A percentile compares a stretch with the other conserved stretches of the same genome.
Evolutionary conservation across 2,888 invertebrate genomes (phyloP).

Genomic region (Mythimna lalbum): DNA sequence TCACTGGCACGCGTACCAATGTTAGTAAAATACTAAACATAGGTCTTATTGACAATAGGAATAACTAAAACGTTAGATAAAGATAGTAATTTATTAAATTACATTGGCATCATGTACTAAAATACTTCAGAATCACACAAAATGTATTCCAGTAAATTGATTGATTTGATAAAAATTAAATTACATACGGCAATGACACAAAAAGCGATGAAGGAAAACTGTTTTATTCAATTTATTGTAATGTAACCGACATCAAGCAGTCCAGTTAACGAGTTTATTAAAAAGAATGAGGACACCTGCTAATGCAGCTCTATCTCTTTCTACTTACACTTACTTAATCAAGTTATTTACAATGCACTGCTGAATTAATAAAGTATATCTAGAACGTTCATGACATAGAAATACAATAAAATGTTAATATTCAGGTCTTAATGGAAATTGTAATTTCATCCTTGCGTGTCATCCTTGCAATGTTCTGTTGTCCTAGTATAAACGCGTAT

Average conservation of each 20-base stretch:
- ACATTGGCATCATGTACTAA: too few relatives aligned
- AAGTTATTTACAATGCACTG: constrained; percentile 35
- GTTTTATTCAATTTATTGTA: constrained; percentile 31
- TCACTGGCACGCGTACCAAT: too few relatives aligned
- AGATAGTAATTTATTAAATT: too few relatives aligned
- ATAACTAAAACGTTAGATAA: too few relatives aligned
- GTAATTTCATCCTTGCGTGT: constrained; percentile 74
- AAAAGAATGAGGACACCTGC: constrained; percentile 34
- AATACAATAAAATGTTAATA: constrained; percentile 72
- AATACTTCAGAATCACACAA: too few relatives aligned
- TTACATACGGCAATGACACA: constrained; percentile 30
- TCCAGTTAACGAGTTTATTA: constrained; percentile 15
- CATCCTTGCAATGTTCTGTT: constrained; percentile 56
- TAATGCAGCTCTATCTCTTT: constrained; percentile 16
- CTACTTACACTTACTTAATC: constrained; percentile 4
- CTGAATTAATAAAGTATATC: constrained; percentile 56
- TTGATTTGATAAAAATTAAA: constrained; percentile 27
- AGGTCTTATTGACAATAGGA: too few relatives aligned
- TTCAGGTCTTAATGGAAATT: constrained; percentile 75
- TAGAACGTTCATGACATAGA: constrained; percentile 64
- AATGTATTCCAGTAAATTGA: background rate
- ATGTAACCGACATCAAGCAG: constrained; percentile 11
- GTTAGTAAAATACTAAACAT: too few relatives aligned
- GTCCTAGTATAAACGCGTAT: constrained; percentile 54
- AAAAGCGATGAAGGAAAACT: constrained; percentile 34